phyloP scores from a whole-genome alignment of 1,140 invertebrate genomes.

The Phthorimaea operculella region DNA sequence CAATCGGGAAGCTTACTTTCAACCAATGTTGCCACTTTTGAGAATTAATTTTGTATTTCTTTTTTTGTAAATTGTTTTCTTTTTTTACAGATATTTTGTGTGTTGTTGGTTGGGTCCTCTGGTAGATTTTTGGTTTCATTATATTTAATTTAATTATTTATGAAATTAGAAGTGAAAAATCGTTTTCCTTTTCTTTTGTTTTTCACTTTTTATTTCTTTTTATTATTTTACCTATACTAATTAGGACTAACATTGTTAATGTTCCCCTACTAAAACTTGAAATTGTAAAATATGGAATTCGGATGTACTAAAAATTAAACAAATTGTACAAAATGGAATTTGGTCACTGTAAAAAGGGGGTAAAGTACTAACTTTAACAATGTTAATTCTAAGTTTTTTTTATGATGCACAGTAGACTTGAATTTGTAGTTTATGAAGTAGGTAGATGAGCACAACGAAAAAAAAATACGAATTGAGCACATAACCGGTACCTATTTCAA shows the following conservation, averaged over 20 bases:
- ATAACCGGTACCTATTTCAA: too few relatives aligned
- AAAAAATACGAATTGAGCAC: too few relatives aligned
- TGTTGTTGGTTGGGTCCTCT: slow-evolving; percentile 48
- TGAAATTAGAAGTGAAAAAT: too few relatives aligned
- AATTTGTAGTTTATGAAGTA: neutral
- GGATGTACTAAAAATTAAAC: neutral
- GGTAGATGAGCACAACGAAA: neutral
- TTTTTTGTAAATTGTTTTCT: slow-evolving; percentile 26
- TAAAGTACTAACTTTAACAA: slow-evolving; percentile 24
- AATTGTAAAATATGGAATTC: neutral
- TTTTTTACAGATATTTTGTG: slow-evolving; percentile 48
- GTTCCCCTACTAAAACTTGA: neutral
- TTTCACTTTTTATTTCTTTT: slow-evolving; percentile 11
- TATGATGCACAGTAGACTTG: neutral
- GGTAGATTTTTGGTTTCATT: slow-evolving; percentile 50
- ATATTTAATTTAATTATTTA: slow-evolving; percentile 25
- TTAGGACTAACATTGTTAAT: slow-evolving; percentile 49
- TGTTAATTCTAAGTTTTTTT: slow-evolving; percentile 25
- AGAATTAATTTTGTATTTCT: neutral
- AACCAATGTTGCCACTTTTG: neutral
- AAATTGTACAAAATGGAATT: slow-evolving; percentile 19
- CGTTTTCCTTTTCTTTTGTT: slow-evolving; percentile 15
- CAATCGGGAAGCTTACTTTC: neutral
- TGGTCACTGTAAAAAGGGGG: too few relatives aligned
- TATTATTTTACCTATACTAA: neutral